Conservation (phyloP, 2,797 vertebrate species). For the Platalea minor region DNA sequence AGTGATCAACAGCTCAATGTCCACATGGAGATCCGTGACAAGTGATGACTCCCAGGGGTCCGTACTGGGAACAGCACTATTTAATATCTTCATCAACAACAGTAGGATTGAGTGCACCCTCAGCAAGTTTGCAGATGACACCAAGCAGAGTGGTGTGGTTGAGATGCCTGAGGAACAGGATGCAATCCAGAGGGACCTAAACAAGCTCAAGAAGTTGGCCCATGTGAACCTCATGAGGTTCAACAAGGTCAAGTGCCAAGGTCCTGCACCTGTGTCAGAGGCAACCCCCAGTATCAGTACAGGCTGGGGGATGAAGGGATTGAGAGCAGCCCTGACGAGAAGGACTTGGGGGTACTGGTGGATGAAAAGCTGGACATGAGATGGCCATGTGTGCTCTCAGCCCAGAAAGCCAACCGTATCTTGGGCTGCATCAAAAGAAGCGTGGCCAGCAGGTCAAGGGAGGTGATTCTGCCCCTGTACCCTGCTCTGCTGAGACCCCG, state of each 20-base stretch:
- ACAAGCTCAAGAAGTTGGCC: background rate
- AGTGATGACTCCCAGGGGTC: background rate
- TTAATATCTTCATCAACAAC: background rate
- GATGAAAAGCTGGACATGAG: background rate
- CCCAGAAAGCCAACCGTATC: background rate
- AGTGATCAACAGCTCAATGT: background rate
- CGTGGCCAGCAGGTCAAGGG: background rate
- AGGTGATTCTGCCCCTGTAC: background rate
- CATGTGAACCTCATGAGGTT: background rate
- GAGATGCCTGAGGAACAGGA: no score
- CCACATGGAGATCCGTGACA: background rate
- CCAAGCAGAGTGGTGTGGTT: background rate
- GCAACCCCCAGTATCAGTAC: background rate
- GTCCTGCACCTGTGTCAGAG: background rate
- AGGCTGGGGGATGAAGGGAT: background rate
- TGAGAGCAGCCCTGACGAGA: no score
- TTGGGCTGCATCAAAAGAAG: background rate
- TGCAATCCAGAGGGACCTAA: background rate
- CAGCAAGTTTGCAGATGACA: background rate
- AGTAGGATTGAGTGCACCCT: background rate
- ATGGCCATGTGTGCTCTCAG: rapidly evolving
- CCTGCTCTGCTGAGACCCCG: background rate
- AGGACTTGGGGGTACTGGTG: no score
- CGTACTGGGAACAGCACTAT: background rate
- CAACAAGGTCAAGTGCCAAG: background rate